A percentile compares a stretch with the other conserved stretches of the same genome.
Evolutionary conservation across 1,140 invertebrate genomes (phyloP).

Genomic region (Drosophila seguyi): DNA sequence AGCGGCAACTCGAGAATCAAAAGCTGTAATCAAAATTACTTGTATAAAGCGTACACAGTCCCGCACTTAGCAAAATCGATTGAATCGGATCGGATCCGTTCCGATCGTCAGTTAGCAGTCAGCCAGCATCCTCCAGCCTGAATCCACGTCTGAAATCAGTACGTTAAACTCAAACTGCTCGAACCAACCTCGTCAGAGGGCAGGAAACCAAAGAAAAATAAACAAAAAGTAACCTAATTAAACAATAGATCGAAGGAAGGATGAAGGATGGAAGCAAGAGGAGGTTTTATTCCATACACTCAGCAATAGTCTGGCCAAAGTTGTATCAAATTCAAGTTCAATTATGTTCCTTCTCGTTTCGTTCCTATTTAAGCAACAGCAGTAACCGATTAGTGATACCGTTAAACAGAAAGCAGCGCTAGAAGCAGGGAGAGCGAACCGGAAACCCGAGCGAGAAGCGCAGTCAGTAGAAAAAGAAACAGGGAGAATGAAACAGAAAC

Average conservation of each 20-base stretch:
- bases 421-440: slow-evolving; percentile 30
- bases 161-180: slow-evolving; percentile 81
- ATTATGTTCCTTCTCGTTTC: slow-evolving; percentile 82
- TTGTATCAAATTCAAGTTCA: slow-evolving; percentile 78
- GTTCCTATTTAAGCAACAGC: slow-evolving; percentile 72
- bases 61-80: slow-evolving; percentile 31
- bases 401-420: slow-evolving; percentile 61
- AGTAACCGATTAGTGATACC: slow-evolving; percentile 78
- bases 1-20: slow-evolving; percentile 72
- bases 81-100: slow-evolving; percentile 17
- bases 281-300: slow-evolving; percentile 33
- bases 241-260: slow-evolving; percentile 24
- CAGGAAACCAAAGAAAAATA: slow-evolving; percentile 17
- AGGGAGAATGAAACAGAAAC: slow-evolving; percentile 42
- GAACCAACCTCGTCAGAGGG: slow-evolving; percentile 43
- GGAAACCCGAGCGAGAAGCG: slow-evolving; percentile 13
- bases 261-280: not conserved
- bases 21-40: slow-evolving; percentile 76
- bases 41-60: slow-evolving; percentile 36
- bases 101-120: slow-evolving; percentile 29
- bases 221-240: slow-evolving; percentile 23
- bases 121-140: slow-evolving; percentile 49
- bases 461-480: slow-evolving; percentile 37
- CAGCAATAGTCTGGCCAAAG: slow-evolving; percentile 51
- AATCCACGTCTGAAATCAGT: slow-evolving; percentile 68